Evolutionary conservation across 2,113 vertebrate genomes (phyloP).

Genomic region (Microcebus tavaratra): DNA sequence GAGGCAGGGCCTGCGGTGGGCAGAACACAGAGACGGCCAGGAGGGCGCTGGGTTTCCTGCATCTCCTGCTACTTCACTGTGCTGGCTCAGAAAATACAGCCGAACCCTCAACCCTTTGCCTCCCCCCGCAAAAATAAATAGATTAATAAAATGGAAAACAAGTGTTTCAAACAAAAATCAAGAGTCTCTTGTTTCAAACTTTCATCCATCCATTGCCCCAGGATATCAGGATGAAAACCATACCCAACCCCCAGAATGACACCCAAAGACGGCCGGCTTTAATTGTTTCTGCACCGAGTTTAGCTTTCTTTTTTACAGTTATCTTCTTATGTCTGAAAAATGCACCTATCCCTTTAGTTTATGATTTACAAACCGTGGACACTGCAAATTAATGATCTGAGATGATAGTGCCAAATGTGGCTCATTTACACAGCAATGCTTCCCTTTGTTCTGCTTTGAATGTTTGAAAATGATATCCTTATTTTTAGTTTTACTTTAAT

Average conservation of each 20-base stretch:
- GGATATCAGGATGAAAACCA: not conserved
- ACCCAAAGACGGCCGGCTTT: not conserved
- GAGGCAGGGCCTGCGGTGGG: not conserved
- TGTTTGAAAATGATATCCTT: not conserved
- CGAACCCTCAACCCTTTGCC: fast-evolving
- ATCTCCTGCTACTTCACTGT: not conserved
- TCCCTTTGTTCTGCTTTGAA: not conserved
- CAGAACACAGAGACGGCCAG: not conserved
- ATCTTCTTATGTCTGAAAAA: not conserved
- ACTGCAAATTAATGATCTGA: not conserved
- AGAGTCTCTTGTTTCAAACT: not conserved
- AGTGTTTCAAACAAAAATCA: not conserved
- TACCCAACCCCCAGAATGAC: fast-evolving
- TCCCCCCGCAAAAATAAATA: not conserved
- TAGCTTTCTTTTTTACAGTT: not conserved
- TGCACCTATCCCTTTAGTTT: not conserved
- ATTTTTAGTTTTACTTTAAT: not conserved
- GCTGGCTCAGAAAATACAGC: not conserved
- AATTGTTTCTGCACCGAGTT: not conserved
- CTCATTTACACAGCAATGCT: not conserved
- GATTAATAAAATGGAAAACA: not conserved
- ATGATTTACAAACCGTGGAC: not conserved
- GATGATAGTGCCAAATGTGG: not conserved
- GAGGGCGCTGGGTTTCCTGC: not conserved
- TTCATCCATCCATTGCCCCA: not conserved